Percentiles rank a stretch among this genome's conserved stretches.
Evolutionary conservation across 2,797 vertebrate species (phyloP).

Genomic region (Pseudotriccus pelzelni): DNA sequence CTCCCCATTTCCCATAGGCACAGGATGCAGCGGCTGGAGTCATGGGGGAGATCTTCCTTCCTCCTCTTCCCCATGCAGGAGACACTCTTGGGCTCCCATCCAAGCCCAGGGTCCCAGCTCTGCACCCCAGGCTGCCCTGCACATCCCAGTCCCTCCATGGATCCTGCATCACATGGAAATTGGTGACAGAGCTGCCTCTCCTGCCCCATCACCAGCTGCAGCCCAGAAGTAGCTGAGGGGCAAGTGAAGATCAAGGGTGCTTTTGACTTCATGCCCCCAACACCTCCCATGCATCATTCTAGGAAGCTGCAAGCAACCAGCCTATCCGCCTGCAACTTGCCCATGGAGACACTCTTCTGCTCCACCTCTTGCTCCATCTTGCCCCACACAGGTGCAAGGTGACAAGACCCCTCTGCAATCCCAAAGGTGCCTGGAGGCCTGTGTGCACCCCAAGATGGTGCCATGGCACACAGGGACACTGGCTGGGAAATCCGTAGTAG

Average conservation of each 20-base stretch:
- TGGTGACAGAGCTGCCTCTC: neutral
- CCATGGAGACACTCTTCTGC: neutral
- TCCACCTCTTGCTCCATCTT: neutral
- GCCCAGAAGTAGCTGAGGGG: neutral
- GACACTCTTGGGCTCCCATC: neutral
- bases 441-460: rapidly evolving
- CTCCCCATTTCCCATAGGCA: neutral
- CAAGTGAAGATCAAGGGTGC: neutral
- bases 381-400: neutral
- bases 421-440: neutral
- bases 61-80: neutral
- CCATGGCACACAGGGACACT: rapidly evolving
- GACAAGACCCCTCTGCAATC: neutral
- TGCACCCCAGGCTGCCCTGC: neutral
- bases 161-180: neutral
- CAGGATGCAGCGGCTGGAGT: neutral
- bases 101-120: neutral
- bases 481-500: neutral
- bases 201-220: neutral
- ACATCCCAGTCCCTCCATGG: neutral
- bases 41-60: neutral
- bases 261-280: rapidly evolving
- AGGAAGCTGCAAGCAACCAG: neutral
- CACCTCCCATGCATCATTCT: neutral
- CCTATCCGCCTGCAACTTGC: neutral